Evolutionary conservation across 2,113 vertebrate genomes (phyloP).

Genomic region (Electrona antarctica): DNA sequence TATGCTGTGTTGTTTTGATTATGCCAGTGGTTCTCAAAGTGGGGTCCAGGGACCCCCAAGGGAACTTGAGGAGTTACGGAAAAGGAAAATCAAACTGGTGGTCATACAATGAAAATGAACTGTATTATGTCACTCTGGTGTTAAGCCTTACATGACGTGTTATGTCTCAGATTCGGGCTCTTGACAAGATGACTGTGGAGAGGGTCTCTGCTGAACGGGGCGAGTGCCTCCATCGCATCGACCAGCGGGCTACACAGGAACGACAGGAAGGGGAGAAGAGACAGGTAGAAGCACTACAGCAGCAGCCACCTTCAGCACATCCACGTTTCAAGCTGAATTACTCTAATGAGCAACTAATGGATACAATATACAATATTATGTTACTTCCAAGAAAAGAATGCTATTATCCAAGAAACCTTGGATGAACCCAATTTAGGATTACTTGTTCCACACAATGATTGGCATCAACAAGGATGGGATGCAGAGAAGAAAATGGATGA

Average conservation of each 20-base stretch:
- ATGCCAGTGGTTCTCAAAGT: too few relatives aligned
- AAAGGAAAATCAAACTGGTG: too few relatives aligned
- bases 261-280: constrained; percentile 83
- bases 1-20: too few relatives aligned
- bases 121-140: too few relatives aligned
- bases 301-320: not conserved
- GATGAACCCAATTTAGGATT: not conserved
- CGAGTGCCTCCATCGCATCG: constrained; percentile 88
- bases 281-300: constrained; percentile 79
- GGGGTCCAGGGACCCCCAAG: too few relatives aligned
- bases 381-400: not conserved
- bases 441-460: too few relatives aligned
- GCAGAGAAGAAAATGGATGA: too few relatives aligned
- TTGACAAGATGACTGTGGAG: constrained; percentile 93
- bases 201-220: constrained; percentile 89
- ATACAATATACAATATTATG: too few relatives aligned
- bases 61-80: too few relatives aligned
- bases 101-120: too few relatives aligned
- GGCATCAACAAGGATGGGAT: too few relatives aligned
- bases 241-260: constrained; percentile 82
- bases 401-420: not conserved
- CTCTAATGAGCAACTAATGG: not conserved
- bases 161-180: constrained; percentile 81
- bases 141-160: too few relatives aligned
- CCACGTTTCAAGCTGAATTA: not conserved